phyloP scores from a whole-genome alignment of 2,888 invertebrate genomes.

The Periphyllus acericola region DNA sequence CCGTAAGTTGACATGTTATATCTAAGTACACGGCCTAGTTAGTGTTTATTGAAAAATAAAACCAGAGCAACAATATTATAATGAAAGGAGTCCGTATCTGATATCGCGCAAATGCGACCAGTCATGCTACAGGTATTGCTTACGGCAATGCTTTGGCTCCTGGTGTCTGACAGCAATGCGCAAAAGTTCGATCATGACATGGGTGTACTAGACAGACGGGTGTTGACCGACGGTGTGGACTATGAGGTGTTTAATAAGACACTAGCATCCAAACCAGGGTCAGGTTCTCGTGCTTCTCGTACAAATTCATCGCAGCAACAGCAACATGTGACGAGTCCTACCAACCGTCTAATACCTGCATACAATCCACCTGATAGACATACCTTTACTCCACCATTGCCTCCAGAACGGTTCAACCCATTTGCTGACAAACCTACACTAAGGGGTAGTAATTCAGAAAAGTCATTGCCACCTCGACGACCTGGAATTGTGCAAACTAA shows the following conservation, averaged over 20 bases:
- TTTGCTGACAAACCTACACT: slow-evolving; percentile 90
- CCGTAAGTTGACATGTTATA: slow-evolving; percentile 52
- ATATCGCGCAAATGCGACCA: slow-evolving; percentile 60
- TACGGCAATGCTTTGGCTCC: slow-evolving; percentile 52
- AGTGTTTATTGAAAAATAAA: slow-evolving; percentile 44
- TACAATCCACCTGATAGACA: slow-evolving; percentile 82
- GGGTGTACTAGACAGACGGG: slow-evolving; percentile 62
- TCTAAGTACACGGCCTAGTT: slow-evolving; percentile 35
- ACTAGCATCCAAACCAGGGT: slow-evolving; percentile 64
- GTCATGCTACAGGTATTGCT: slow-evolving; percentile 61
- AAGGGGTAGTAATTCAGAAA: slow-evolving; percentile 76
- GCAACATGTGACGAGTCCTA: slow-evolving; percentile 62
- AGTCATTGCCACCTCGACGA: slow-evolving; percentile 76
- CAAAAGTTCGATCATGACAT: slow-evolving; percentile 54
- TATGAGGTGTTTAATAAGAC: slow-evolving; percentile 65
- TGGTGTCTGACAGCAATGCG: slow-evolving; percentile 51
- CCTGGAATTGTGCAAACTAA: slow-evolving; percentile 74
- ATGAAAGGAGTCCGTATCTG: slow-evolving; percentile 53
- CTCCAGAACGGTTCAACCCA: slow-evolving; percentile 84
- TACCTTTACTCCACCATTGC: slow-evolving; percentile 84
- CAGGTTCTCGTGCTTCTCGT: slow-evolving; percentile 57
- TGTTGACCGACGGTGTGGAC: slow-evolving; percentile 63
- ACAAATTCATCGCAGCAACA: slow-evolving; percentile 62
- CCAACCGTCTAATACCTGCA: slow-evolving; percentile 70
- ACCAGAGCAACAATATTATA: slow-evolving; percentile 1